Percentiles rank a stretch among this genome's conserved stretches.
Conservation (phyloP, 2,888 invertebrate species). For the Volucella inflata region DNA sequence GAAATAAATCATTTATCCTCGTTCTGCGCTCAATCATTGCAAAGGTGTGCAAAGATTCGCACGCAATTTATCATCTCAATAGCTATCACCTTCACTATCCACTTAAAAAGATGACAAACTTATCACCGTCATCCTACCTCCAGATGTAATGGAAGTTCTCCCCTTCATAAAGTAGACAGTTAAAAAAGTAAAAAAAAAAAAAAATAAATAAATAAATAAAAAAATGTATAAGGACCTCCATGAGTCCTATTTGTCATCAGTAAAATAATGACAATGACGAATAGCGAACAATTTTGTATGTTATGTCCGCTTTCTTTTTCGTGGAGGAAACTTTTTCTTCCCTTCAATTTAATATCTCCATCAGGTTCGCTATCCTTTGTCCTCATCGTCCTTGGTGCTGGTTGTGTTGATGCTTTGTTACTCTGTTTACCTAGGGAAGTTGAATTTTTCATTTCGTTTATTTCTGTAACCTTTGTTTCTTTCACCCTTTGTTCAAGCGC, state of each 20-base stretch:
- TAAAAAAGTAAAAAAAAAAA: constrained; percentile 26
- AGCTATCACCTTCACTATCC: constrained; percentile 13
- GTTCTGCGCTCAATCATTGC: no score
- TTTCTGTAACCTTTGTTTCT: no score
- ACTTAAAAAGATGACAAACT: constrained; percentile 52
- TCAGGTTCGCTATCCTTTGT: constrained; percentile 31
- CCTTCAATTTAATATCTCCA: constrained; percentile 41
- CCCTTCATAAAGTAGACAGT: background rate
- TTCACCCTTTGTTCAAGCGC: constrained; percentile 42
- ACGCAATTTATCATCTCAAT: constrained; percentile 48
- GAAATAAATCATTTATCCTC: no score
- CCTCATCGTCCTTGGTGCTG: background rate
- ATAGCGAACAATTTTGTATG: constrained; percentile 52
- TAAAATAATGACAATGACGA: constrained; percentile 66
- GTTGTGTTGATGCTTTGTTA: constrained; percentile 8
- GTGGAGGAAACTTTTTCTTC: constrained; percentile 6
- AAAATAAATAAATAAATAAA: constrained; percentile 13
- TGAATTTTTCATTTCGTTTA: constrained; percentile 58
- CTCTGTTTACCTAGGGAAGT: constrained; percentile 28
- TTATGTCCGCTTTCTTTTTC: constrained; percentile 27
- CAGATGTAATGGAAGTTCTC: background rate
- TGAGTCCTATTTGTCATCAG: constrained; percentile 64
- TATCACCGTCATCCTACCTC: background rate
- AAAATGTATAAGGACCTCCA: constrained; percentile 29
- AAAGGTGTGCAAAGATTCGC: constrained; percentile 16